Base-by-base conservation (phyloP, 2,113 vertebrate species). In the Macrotis lagotis region DNA sequence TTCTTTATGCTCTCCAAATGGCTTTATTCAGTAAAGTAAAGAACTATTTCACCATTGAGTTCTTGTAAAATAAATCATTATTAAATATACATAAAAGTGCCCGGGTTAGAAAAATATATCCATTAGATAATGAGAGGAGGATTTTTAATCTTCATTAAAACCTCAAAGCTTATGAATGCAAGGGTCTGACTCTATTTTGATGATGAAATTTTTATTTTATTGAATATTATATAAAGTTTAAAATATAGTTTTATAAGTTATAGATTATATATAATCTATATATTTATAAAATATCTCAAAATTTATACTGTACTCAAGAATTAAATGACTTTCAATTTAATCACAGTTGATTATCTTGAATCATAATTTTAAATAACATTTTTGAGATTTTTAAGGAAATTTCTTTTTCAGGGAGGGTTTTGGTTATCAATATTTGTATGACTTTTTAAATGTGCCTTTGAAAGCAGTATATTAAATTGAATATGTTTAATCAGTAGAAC, bases 51-150 rank as follows among this genome's bases (percentile, higher is more conserved):
- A 97, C 97, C 88, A 91, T 53, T 96, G 11, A 47, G 93, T 95
- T 95, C 66, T 83, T 96, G 88, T 97, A 97, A 96, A 97, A 97
- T 93, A 97, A 97, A 97, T 98, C 50, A 97, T 51, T 98, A 95
- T 97, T 97, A 98, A 98, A 97, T 91, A 90, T 51, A 90, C 16
- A 94, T 91, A 96, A 95, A 52, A 97, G 44, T 89, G 3, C 89
- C 96, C 28, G 96, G 55, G 92, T 97, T 93, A 93, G 55, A 93
- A 98, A 97, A 97, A 97, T 91, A 0, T 90, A 16, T 53, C 48
- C 31, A 95, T 95, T 97, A 96, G 74, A 96, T 96, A 92, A 97
- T 96, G 44, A 95, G 53, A 98, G 47, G 95, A n/a, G 8, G 91
- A 50, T 97, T 6, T 0, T 98, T 98, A 96, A 90, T 97, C 95